A percentile compares a stretch with the other conserved stretches of the same genome.
phyloP scores from a whole-genome alignment of 2,797 vertebrate genomes.

The Anas bernieri region DNA sequence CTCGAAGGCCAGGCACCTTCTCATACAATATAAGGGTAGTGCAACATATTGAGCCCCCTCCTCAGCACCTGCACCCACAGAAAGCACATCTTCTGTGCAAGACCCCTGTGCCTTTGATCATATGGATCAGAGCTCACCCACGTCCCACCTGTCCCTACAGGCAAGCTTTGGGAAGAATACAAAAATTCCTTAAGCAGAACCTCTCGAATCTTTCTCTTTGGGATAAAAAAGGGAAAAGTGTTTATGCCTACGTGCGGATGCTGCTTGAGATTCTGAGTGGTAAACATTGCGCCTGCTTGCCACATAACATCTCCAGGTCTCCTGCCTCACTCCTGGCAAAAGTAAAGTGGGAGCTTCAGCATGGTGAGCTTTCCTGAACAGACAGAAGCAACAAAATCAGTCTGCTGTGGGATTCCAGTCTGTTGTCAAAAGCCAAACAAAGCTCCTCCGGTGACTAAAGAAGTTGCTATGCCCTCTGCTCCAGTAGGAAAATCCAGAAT shows the following conservation, averaged over 20 bases:
- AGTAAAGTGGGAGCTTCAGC: background rate
- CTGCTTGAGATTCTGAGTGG: background rate
- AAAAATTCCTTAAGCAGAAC: background rate
- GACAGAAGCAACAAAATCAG: background rate
- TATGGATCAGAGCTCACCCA: background rate
- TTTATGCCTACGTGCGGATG: background rate
- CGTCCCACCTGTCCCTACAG: background rate
- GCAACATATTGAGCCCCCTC: background rate
- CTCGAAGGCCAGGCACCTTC: background rate
- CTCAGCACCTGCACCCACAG: background rate
- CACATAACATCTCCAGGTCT: background rate
- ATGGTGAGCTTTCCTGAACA: background rate
- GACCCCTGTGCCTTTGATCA: background rate
- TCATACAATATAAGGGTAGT: background rate
- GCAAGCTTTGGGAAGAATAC: background rate
- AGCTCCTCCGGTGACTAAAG: background rate
- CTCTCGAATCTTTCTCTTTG: background rate
- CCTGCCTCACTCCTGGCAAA: background rate
- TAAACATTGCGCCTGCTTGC: background rate
- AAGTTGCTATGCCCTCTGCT: background rate
- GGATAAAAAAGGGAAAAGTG: conserved; percentile 10
- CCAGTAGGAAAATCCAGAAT: background rate
- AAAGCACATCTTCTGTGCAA: background rate
- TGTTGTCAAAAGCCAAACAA: background rate
- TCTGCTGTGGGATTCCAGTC: background rate